These are phyloP conservation scores for Hypena proboscidalis DNA, from an alignment of 2,888 invertebrate species.

Conservation along the genomic window DNA sequence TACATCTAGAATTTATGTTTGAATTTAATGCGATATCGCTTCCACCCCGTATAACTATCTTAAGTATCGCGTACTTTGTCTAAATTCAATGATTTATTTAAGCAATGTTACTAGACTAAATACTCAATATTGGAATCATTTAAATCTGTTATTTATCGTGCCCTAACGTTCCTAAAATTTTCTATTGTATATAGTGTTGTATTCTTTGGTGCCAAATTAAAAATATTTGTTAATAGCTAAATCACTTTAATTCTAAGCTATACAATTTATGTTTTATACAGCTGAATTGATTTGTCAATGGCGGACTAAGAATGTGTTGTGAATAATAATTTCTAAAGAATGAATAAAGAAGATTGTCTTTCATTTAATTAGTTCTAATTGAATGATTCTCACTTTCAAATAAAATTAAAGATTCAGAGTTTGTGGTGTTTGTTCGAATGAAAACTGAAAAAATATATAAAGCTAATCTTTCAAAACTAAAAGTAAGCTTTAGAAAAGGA, in stretches of 20 bases:
- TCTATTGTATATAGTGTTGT: constrained; percentile 30
- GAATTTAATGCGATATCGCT: too few species aligned
- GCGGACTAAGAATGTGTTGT: background rate
- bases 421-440: too few species aligned
- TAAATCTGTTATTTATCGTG: background rate
- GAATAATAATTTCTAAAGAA: background rate
- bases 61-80: constrained; percentile 1
- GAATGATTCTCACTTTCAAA: too few species aligned
- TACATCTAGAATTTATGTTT: too few species aligned
- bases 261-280: constrained; percentile 26
- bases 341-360: too few species aligned
- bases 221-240: constrained; percentile 19
- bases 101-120: background rate
- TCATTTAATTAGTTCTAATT: too few species aligned
- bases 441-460: too few species aligned
- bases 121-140: background rate
- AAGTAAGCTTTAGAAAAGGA: too few species aligned
- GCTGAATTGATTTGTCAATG: constrained; percentile 6
- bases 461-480: too few species aligned
- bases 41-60: too few species aligned
- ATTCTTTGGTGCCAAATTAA: constrained; percentile 32
- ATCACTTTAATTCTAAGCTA: constrained; percentile 22
- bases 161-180: constrained; percentile 29
- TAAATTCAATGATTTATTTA: constrained; percentile 8
- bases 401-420: too few species aligned